phyloP scores from a whole-genome alignment of 2,888 invertebrate genomes.

The Drosophila falleni region DNA sequence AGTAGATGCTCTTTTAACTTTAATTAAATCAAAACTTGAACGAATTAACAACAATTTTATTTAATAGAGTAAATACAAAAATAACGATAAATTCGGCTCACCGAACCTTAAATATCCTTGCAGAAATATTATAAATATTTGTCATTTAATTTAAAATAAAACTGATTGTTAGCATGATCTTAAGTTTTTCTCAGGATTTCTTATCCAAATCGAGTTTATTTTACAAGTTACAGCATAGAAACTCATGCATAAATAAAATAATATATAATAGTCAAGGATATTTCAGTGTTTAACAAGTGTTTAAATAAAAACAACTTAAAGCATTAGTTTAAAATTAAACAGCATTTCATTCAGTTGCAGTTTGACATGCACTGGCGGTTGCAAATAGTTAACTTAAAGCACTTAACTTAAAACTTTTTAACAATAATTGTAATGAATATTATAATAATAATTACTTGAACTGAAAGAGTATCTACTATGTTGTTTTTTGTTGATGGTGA shows the following conservation, averaged over 20 bases:
- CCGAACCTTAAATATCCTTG: conserved; percentile 16
- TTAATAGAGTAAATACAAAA: conserved; percentile 23
- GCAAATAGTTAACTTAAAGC: conserved; percentile 8
- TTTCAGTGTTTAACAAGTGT: neutral
- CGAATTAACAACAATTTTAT: conserved; percentile 27
- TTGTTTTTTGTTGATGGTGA: conserved; percentile 33
- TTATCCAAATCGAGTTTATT: neutral
- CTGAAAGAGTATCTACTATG: conserved; percentile 37
- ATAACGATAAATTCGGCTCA: conserved; percentile 10
- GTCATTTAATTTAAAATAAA: neutral
- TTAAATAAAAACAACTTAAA: conserved; percentile 13
- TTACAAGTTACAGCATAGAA: neutral
- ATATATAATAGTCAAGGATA: neutral
- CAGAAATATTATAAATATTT: neutral
- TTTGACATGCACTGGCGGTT: conserved; percentile 38
- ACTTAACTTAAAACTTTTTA: conserved; percentile 11
- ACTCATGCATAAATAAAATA: neutral
- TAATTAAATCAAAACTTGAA: conserved; percentile 7
- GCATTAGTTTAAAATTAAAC: conserved; percentile 28
- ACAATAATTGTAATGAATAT: conserved; percentile 15
- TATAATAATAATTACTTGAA: conserved; percentile 66
- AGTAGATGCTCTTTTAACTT: conserved; percentile 11
- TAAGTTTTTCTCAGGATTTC: neutral
- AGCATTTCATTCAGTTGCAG: conserved; percentile 18
- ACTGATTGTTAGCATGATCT: neutral